phyloP scores from a whole-genome alignment of 2,888 invertebrate genomes.

The Eretmocerus hayati region DNA sequence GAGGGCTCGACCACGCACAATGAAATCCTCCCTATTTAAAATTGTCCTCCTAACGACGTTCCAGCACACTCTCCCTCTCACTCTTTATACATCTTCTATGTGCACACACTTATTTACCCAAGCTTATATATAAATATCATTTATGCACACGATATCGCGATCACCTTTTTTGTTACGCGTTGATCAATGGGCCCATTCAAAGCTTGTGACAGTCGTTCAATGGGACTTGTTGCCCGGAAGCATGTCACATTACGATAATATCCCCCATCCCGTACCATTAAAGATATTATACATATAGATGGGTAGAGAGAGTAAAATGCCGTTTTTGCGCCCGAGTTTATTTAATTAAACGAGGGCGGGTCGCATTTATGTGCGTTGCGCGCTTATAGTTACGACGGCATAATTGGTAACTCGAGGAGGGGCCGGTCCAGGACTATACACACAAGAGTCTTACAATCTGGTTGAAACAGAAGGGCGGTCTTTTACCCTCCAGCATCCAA shows the following conservation, averaged over 20 bases:
- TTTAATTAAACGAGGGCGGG: constrained; percentile 8
- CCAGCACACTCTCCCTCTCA: not conserved
- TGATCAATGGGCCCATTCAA: constrained; percentile 12
- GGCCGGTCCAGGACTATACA: not conserved
- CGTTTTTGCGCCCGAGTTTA: not conserved
- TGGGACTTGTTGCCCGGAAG: constrained; percentile 12
- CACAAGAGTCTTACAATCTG: not conserved
- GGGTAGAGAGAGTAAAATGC: not conserved
- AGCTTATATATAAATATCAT: constrained; percentile 3
- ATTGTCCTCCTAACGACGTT: not conserved
- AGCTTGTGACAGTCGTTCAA: constrained; percentile 13
- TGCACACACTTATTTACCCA: not conserved
- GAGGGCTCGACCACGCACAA: constrained; percentile 5
- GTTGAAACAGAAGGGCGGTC: not conserved
- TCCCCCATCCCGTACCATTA: too few relatives aligned
- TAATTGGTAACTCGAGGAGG: constrained; percentile 6
- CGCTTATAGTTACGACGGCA: not conserved
- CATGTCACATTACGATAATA: too few relatives aligned
- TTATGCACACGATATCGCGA: constrained; percentile 1
- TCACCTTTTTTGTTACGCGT: constrained; percentile 9
- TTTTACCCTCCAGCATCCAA: not conserved
- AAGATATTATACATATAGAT: not conserved
- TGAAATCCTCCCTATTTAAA: constrained; percentile 5
- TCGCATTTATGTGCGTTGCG: too few relatives aligned
- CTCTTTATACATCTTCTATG: not conserved